Percentiles rank a stretch among this genome's conserved stretches.
Evolutionary conservation across 2,888 invertebrate species (phyloP).

Genomic region (Standfussiana lucernea): DNA sequence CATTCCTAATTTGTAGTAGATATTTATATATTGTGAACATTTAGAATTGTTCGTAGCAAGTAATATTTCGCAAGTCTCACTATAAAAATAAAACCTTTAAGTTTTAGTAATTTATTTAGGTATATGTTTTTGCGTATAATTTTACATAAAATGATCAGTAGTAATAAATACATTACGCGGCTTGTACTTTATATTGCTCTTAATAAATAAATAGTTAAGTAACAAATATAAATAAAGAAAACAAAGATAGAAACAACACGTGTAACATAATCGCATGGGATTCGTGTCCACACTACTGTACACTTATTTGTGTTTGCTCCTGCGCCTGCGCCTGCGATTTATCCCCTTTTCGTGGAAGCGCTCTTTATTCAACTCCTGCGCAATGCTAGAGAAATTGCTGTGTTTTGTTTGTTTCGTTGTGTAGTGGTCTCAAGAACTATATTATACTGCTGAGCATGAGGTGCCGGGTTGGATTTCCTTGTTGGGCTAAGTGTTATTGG

Average conservation of each 20-base stretch:
- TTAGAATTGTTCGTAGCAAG: background rate
- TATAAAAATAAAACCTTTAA: background rate
- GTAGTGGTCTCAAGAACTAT: background rate
- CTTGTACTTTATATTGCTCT: conserved; percentile 15
- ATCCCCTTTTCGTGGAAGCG: conserved; percentile 29
- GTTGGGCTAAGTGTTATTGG: background rate
- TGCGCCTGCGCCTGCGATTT: conserved; percentile 35
- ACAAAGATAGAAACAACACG: background rate
- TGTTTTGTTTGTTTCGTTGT: conserved; percentile 3
- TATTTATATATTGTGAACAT: background rate
- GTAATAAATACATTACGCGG: conserved; percentile 39
- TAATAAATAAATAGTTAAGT: conserved; percentile 43
- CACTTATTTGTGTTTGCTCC: conserved; percentile 60
- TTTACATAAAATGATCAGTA: conserved; percentile 28
- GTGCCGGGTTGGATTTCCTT: background rate
- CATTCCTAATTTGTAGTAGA: background rate
- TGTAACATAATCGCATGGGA: conserved; percentile 59
- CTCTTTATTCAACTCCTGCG: conserved; percentile 48
- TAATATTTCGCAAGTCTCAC: background rate
- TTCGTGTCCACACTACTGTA: conserved; percentile 51
- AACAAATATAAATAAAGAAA: conserved; percentile 9
- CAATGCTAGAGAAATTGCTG: conserved; percentile 7
- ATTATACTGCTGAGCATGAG: background rate
- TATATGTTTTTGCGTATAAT: conserved; percentile 16
- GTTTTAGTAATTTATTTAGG: background rate